These are phyloP conservation scores for Grammomys dolichurus DNA, from an alignment of 2,113 vertebrate species.

Conservation along the genomic window DNA sequence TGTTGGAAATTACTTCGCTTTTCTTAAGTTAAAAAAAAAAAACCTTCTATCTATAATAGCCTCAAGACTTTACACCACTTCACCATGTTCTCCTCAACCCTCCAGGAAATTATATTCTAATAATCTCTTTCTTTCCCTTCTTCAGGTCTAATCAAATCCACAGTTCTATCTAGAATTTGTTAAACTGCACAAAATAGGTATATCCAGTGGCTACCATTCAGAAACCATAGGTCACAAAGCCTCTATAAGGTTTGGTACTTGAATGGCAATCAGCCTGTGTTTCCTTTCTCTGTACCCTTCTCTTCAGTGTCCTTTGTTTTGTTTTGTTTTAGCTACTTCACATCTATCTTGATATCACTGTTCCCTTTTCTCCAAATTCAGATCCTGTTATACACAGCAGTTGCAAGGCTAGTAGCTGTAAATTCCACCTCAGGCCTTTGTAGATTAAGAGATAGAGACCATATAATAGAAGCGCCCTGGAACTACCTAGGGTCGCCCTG, in stretches of 20 bases:
- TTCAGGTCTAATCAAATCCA: background rate
- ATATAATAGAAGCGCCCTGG: background rate
- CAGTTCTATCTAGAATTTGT: background rate
- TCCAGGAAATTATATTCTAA: background rate
- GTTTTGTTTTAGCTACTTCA: background rate
- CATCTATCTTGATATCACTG: background rate
- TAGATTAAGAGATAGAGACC: background rate
- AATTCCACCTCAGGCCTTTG: background rate
- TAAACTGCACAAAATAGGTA: background rate
- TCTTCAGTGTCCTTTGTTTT: background rate
- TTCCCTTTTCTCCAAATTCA: background rate
- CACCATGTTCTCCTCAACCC: background rate
- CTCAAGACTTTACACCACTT: background rate
- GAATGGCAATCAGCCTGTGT: fast-evolving
- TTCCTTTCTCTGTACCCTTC: background rate
- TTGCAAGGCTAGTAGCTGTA: background rate
- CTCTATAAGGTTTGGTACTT: fast-evolving
- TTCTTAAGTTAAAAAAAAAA: constrained; percentile 18
- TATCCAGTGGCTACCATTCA: background rate
- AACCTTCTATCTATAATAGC: background rate
- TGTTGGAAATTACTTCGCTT: background rate
- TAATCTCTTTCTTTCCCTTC: background rate
- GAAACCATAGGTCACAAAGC: background rate
- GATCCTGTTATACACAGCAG: background rate
- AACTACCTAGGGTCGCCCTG: background rate